These are phyloP conservation scores for Eulemur coronatus DNA, from an alignment of 2,797 vertebrate genomes.

Conservation along the genomic window DNA sequence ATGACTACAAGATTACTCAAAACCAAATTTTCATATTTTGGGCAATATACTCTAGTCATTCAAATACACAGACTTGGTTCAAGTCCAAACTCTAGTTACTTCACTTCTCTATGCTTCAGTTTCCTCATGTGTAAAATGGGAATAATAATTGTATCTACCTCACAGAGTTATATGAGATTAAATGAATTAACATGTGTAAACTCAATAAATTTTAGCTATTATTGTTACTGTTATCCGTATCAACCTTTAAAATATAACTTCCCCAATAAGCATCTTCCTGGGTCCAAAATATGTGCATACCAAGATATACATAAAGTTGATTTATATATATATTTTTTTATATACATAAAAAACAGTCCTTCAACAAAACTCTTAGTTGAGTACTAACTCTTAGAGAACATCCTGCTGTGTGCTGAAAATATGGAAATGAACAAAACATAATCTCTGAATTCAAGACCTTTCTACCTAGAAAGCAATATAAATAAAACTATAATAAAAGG, in stretches of 20 bases:
- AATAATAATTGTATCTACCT: background rate
- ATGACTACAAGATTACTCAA: background rate
- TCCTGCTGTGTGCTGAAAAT: background rate
- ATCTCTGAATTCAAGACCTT: slow-evolving; percentile 32
- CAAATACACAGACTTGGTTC: slow-evolving; percentile 18
- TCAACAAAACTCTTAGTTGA: slow-evolving; percentile 12
- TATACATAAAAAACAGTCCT: background rate
- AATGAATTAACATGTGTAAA: background rate
- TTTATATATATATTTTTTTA: too few relatives aligned
- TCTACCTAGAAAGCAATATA: slow-evolving; percentile 5
- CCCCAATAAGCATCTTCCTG: background rate
- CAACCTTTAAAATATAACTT: background rate
- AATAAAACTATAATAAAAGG: slow-evolving; percentile 24
- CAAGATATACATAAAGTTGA: background rate
- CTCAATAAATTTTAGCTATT: background rate
- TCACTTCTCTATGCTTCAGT: background rate
- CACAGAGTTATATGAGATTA: slow-evolving; percentile 21
- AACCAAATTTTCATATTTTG: slow-evolving; percentile 10
- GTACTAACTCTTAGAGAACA: background rate
- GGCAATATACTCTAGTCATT: background rate
- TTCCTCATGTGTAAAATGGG: slow-evolving; percentile 23
- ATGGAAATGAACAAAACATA: slow-evolving; percentile 3
- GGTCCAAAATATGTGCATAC: background rate
- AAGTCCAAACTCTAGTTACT: background rate
- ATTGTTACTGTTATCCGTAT: background rate